phyloP scores from a whole-genome alignment of 2,888 invertebrate genomes.

The Augiades crinisus region DNA sequence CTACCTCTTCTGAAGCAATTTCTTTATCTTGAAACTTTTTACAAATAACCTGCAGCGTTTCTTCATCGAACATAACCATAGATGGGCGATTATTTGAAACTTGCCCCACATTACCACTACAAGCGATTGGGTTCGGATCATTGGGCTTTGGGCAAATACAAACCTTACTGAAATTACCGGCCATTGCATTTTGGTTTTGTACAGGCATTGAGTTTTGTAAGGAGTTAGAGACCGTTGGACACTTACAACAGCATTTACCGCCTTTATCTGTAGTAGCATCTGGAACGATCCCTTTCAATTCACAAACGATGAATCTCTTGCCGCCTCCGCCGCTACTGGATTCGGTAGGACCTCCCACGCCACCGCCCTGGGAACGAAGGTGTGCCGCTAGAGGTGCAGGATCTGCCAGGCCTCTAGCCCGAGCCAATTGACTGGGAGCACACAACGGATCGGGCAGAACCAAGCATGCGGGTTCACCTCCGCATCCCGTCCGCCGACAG shows the following conservation, averaged over 20 bases:
- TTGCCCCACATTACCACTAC: constrained; percentile 30
- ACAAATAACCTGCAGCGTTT: constrained; percentile 48
- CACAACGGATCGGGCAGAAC: constrained; percentile 79
- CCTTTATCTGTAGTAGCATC: constrained; percentile 44
- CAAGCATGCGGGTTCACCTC: constrained; percentile 76
- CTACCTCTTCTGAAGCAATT: constrained; percentile 35
- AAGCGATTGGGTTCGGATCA: constrained; percentile 31
- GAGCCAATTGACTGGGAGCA: constrained; percentile 74
- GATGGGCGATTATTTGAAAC: constrained; percentile 29
- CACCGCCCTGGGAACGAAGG: constrained; percentile 43
- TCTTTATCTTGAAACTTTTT: constrained; percentile 52
- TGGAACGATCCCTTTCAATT: constrained; percentile 62
- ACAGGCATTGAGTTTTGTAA: constrained; percentile 1
- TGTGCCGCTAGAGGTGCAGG: constrained; percentile 60
- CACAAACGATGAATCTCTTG: constrained; percentile 72
- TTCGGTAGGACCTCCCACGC: constrained; percentile 39
- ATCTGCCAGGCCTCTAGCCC: constrained; percentile 67
- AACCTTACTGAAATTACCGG: background rate
- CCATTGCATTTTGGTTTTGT: constrained; percentile 32
- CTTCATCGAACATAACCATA: constrained; percentile 51
- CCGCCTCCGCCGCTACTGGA: constrained; percentile 44
- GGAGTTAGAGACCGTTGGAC: constrained; percentile 32
- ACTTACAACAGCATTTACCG: constrained; percentile 72
- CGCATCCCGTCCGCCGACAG: constrained; percentile 78
- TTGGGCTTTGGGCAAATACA: constrained; percentile 20